Evolutionary conservation across 2,797 vertebrate species (phyloP), one percentile per base, ranked within the genome.

Genomic region (Parauchenoglanis punctatus): DNA sequence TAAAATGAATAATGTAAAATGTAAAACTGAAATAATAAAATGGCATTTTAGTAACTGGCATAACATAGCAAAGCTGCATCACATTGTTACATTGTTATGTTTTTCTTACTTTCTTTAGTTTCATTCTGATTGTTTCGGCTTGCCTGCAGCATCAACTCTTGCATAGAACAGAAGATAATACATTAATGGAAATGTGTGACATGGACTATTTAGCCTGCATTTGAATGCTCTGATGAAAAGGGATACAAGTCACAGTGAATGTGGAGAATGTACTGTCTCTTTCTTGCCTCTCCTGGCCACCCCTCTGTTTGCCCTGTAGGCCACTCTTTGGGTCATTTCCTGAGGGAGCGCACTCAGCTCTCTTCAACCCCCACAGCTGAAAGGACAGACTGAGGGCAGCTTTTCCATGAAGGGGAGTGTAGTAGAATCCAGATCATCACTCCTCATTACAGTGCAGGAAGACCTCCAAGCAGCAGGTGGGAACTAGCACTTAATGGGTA

Each of bases 271-370:
- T 0, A 84, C 23, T 73, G 10, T 44, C 2, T 52, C 70, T 83
- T 54, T 63, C 2, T 86, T 15, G 65, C 61, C 65, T 59, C 49
- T n/a, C 49, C 63, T 65, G 49, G 85, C 88, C 83, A 91, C 92
- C 95, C 94, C 93, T 96, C 95, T 96, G 95, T 95, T 95, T 94
- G 93, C 94, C 94, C 94, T 85, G 91, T 94, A 93, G 94, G 93
- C 94, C 92, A 44, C 94, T 95, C 31, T 94, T 93, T 94, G 95
- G 94, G 94, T 91, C 86, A 90, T 93, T 94, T 96, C 94, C 95
- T 93, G 92, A 91, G 94, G 95, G 94, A 93, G 91, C 89, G 92
- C 92, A 92, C 94, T 93, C 93, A 88, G 92, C 93, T 94, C 91
- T 92, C 92, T 93, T 94, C 72, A 86, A 81, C 81, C 78, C 83